Evolutionary conservation across 2,888 invertebrate species (phyloP).

Genomic region (Pristionchus arcanus): DNA sequence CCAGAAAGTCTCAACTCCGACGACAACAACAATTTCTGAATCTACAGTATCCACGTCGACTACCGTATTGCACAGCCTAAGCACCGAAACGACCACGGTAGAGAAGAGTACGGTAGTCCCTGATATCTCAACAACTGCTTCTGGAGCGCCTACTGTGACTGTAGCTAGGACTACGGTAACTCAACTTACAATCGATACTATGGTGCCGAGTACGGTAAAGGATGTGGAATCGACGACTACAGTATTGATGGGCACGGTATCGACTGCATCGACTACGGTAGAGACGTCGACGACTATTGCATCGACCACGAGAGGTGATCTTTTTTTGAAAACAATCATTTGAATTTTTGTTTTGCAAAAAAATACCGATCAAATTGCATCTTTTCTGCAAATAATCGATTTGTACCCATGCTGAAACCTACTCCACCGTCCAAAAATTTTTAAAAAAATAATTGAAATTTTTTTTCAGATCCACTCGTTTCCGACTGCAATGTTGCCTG

Average conservation of each 20-base stretch:
- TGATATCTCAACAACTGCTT: background rate
- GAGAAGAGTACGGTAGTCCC: background rate
- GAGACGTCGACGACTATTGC: background rate
- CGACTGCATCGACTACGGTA: background rate
- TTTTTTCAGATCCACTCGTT: background rate
- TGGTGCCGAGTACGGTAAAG: background rate
- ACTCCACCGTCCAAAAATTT: no score
- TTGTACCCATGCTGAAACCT: no score
- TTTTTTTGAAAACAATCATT: background rate
- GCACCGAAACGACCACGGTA: background rate
- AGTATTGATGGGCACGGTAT: background rate
- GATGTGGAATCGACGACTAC: background rate
- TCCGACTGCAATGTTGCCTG: slow-evolving; percentile 1
- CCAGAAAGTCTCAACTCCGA: background rate
- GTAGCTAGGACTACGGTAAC: background rate
- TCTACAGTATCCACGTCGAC: background rate
- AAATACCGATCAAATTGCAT: background rate
- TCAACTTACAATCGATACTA: background rate
- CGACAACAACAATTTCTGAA: background rate
- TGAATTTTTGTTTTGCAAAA: background rate
- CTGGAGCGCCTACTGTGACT: background rate
- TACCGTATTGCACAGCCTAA: background rate
- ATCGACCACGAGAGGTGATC: background rate
- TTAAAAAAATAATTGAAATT: no score
- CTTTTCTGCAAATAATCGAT: no score